Conservation (phyloP, 1,140 invertebrate genomes). For the Drosophila guanche region DNA sequence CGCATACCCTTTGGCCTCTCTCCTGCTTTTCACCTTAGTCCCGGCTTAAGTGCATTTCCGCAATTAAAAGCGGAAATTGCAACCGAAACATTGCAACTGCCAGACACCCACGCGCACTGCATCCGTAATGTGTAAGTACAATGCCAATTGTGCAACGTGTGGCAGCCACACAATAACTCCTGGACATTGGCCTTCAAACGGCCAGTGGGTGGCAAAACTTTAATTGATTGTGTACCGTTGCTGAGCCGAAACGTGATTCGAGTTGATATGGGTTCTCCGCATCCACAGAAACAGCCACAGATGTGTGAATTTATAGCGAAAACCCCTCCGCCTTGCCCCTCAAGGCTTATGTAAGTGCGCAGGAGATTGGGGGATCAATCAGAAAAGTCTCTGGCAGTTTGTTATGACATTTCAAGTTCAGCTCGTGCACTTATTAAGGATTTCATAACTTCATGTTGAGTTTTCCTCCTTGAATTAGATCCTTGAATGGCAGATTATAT, state of each 20-base stretch:
- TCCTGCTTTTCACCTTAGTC: constrained; percentile 29
- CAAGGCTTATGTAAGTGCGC: not conserved
- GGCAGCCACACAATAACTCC: constrained; percentile 29
- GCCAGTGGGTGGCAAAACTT: constrained; percentile 26
- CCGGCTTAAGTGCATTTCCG: constrained; percentile 70
- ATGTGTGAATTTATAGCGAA: not conserved
- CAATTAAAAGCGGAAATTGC: constrained; percentile 71
- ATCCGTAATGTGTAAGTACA: constrained; percentile 15
- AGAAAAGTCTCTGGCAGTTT: no score
- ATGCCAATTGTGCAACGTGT: constrained; percentile 43
- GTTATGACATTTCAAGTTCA: no score
- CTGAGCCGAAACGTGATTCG: constrained; percentile 29
- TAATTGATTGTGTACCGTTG: constrained; percentile 42
- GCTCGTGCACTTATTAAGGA: no score
- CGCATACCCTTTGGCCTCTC: constrained; percentile 30
- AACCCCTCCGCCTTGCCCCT: not conserved
- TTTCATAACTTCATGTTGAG: no score
- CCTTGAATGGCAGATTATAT: no score
- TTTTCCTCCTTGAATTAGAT: no score
- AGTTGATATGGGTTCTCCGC: constrained; percentile 9
- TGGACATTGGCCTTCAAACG: not conserved
- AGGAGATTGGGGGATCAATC: no score
- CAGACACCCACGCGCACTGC: not conserved
- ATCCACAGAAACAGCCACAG: not conserved
- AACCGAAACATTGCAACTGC: constrained; percentile 3